Percentiles rank a stretch among this genome's conserved stretches.
These are phyloP conservation scores for Diarsia dahlii DNA, from an alignment of 2,888 invertebrate species.

Conservation along the genomic window DNA sequence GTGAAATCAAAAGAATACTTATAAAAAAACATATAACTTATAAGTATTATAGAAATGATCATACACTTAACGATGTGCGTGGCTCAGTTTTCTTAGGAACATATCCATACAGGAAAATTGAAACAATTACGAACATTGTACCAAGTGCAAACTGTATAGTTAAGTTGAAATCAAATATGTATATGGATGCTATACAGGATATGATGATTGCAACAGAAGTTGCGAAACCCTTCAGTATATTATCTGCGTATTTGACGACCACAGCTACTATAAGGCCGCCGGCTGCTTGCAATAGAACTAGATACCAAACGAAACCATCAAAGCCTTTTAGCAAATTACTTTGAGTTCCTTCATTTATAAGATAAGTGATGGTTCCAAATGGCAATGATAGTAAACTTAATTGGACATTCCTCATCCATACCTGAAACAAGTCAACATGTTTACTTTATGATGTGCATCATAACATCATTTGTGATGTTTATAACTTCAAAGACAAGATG, in stretches of 20 bases:
- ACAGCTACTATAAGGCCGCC: slow-evolving; percentile 99
- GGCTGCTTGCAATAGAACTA: slow-evolving; percentile 97
- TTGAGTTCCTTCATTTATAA: slow-evolving; percentile 94
- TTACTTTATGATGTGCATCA: slow-evolving; percentile 11
- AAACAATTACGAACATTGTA: slow-evolving; percentile 96
- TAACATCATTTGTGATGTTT: background rate
- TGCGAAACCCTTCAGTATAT: slow-evolving; percentile 99
- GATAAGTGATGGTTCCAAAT: slow-evolving; percentile 95
- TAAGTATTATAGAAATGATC: slow-evolving; percentile 67
- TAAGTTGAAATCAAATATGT: slow-evolving; percentile 96
- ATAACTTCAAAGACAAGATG: slow-evolving; percentile 16
- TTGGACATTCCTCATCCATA: slow-evolving; percentile 99
- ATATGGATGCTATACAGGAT: slow-evolving; percentile 98
- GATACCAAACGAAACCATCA: slow-evolving; percentile 96
- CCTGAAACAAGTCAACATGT: slow-evolving; percentile 78
- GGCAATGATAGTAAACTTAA: slow-evolving; percentile 97
- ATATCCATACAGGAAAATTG: slow-evolving; percentile 98
- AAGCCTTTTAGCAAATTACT: slow-evolving; percentile 92
- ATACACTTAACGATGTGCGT: slow-evolving; percentile 82
- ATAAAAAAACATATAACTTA: slow-evolving; percentile 36
- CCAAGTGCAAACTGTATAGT: slow-evolving; percentile 97
- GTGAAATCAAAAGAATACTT: slow-evolving; percentile 27
- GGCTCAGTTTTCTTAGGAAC: slow-evolving; percentile 91
- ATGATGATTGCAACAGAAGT: slow-evolving; percentile 99
- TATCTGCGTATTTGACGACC: slow-evolving; percentile 99